phyloP scores from a whole-genome alignment of 2,797 vertebrate species.

The Macroramphosus scolopax region DNA sequence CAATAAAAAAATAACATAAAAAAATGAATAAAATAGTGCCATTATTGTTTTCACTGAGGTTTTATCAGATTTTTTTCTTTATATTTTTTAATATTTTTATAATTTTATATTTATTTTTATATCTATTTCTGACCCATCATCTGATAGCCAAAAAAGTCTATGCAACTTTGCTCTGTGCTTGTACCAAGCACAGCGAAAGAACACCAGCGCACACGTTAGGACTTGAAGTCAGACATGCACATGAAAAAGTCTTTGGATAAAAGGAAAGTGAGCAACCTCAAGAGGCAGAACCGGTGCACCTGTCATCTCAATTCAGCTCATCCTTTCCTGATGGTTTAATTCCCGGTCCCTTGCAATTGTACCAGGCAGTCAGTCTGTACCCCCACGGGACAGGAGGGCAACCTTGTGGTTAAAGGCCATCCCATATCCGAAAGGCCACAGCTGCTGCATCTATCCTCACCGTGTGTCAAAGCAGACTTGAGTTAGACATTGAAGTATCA shows the following conservation, averaged over 20 bases:
- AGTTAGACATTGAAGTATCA: slow-evolving; percentile 38
- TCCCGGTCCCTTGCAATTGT: slow-evolving; percentile 18
- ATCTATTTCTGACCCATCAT: too few species aligned
- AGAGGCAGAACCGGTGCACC: slow-evolving; percentile 23
- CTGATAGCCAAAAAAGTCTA: too few species aligned
- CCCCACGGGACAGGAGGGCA: slow-evolving; percentile 18
- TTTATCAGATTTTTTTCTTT: too few species aligned
- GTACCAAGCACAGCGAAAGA: neutral
- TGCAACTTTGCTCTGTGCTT: too few species aligned
- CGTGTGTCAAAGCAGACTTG: slow-evolving; percentile 19
- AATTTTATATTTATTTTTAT: too few species aligned
- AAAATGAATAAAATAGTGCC: too few species aligned
- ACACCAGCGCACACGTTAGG: neutral
- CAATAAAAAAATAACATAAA: too few species aligned
- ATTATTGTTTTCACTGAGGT: too few species aligned
- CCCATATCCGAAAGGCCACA: slow-evolving; percentile 17
- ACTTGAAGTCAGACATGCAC: too few species aligned
- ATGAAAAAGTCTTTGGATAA: slow-evolving; percentile 2
- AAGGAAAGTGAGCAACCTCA: slow-evolving; percentile 13
- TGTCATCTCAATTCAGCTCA: slow-evolving; percentile 46
- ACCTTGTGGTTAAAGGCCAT: slow-evolving; percentile 29
- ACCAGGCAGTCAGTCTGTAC: slow-evolving; percentile 20
- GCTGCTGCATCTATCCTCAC: slow-evolving; percentile 10
- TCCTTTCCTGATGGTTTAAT: slow-evolving; percentile 35
- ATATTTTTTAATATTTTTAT: too few species aligned